These are phyloP conservation scores for Drosophila borborema DNA, from an alignment of 2,888 invertebrate genomes.

Conservation along the genomic window DNA sequence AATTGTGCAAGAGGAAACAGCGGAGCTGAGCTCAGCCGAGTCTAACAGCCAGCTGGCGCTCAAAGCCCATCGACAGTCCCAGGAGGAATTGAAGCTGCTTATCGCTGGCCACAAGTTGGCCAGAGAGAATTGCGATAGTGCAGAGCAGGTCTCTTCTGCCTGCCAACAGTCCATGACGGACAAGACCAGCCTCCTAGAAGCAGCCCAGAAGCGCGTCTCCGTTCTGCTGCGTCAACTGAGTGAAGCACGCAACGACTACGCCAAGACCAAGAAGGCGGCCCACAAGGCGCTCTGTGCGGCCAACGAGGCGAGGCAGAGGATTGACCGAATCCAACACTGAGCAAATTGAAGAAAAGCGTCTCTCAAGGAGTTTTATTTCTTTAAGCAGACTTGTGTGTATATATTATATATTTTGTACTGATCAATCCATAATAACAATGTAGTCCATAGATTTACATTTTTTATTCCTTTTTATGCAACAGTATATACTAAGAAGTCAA, in stretches of 20 bases:
- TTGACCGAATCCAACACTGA: constrained; percentile 13
- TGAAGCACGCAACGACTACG: constrained; percentile 87
- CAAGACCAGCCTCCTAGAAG: constrained; percentile 88
- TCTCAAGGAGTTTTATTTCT: not conserved
- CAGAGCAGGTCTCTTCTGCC: constrained; percentile 87
- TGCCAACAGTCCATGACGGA: constrained; percentile 88
- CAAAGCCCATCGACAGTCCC: constrained; percentile 87
- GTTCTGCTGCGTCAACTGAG: constrained; percentile 88
- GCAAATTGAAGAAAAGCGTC: not conserved
- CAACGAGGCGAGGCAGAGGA: constrained; percentile 87
- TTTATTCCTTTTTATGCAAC: not conserved
- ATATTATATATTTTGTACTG: constrained; percentile 30
- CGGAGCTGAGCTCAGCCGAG: constrained; percentile 87
- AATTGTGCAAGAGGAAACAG: constrained; percentile 87
- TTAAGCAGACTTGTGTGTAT: not conserved
- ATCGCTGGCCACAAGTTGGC: constrained; percentile 85
- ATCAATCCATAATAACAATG: constrained; percentile 3
- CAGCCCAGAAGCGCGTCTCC: constrained; percentile 88
- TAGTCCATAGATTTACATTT: not conserved
- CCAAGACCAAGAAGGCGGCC: constrained; percentile 89
- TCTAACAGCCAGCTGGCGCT: constrained; percentile 87
- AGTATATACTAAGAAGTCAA: too few species aligned
- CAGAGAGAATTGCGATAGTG: constrained; percentile 86
- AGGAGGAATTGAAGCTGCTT: constrained; percentile 86
- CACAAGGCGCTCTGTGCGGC: constrained; percentile 89